Conservation (phyloP, 53 echinoderm and acorn worm species). For the Temnopleurus reevesii region DNA sequence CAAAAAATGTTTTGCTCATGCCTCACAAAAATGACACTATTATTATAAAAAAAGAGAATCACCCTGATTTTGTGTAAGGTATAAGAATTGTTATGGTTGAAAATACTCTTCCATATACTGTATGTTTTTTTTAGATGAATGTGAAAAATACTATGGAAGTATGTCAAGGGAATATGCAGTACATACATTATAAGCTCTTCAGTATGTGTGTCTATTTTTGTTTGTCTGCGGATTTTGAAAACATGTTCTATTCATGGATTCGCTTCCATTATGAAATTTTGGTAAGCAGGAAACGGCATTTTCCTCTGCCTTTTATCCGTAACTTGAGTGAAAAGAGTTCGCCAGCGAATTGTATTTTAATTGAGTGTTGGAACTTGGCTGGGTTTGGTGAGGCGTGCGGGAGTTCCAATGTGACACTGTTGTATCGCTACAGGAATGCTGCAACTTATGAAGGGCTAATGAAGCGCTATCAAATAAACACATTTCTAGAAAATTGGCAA, state of each 20-base stretch:
- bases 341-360: conserved; percentile 41
- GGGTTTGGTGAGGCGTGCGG: conserved; percentile 29
- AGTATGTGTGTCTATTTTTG: conserved; percentile 14
- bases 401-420: neutral
- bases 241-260: neutral
- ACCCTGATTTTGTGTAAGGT: no score
- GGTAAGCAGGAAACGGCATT: conserved; percentile 46
- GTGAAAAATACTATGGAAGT: no score
- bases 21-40: no score
- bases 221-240: conserved; percentile 6
- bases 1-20: no score
- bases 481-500: neutral
- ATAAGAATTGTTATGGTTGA: no score
- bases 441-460: neutral
- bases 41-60: no score
- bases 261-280: conserved; percentile 17
- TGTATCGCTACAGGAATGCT: neutral
- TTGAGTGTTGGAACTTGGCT: conserved; percentile 35
- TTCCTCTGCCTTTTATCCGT: conserved; percentile 25
- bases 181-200: neutral
- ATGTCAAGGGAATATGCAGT: no score
- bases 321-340: conserved; percentile 31
- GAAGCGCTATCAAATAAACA: conserved; percentile 36
- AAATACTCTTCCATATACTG: no score
- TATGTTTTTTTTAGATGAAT: no score